These are phyloP conservation scores for Peromyscus californicus DNA, from an alignment of 2,113 vertebrate species.

Conservation along the genomic window DNA sequence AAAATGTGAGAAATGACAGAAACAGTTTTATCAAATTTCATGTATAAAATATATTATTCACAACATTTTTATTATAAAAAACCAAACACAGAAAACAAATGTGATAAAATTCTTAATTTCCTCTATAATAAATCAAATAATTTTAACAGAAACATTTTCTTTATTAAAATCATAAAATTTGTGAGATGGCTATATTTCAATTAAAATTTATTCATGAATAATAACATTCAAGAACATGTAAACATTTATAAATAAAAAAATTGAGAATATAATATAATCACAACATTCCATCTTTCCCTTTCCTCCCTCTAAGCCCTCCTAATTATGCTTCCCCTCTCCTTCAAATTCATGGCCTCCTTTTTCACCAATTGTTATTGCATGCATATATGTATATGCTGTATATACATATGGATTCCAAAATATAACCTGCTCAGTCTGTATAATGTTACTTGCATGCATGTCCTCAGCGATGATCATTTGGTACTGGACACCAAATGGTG, in stretches of 20 bases:
- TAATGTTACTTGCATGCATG: not conserved
- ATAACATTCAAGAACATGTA: not conserved
- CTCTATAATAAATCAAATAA: conserved; percentile 23
- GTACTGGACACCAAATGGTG: not conserved
- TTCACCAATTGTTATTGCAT: not conserved
- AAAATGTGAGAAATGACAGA: no score
- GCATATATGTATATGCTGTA: not conserved
- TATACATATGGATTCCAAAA: not conserved
- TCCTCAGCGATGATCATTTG: not conserved
- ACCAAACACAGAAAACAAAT: conserved; percentile 3
- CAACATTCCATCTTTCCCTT: not conserved
- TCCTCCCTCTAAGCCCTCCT: not conserved
- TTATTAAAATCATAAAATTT: not conserved
- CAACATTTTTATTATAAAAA: conserved; percentile 27
- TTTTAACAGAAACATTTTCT: conserved; percentile 35
- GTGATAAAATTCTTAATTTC: not conserved
- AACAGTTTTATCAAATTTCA: not conserved
- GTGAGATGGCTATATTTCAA: not conserved
- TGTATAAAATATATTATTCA: not conserved
- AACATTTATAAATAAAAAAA: not conserved
- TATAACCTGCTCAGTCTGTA: not conserved
- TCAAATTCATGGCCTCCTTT: not conserved
- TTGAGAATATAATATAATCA: not conserved
- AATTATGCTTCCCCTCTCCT: not conserved
- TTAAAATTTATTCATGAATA: conserved; percentile 34